A percentile compares a stretch with the other conserved stretches of the same genome.
These are phyloP conservation scores for Epinotia bilunana DNA, from an alignment of 2,888 invertebrate genomes.

Conservation along the genomic window DNA sequence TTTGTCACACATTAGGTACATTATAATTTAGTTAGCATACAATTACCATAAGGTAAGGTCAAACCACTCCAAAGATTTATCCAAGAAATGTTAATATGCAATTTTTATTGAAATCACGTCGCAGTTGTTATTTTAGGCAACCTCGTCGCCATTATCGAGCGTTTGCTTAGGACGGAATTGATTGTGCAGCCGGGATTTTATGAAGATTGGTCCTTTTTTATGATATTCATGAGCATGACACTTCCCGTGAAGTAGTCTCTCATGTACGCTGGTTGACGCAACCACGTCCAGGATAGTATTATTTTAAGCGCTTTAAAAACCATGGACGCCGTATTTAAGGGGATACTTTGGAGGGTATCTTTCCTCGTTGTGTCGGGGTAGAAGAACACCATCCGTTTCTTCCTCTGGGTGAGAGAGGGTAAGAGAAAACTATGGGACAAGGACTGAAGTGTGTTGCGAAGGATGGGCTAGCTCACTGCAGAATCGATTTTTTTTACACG, in stretches of 20 bases:
- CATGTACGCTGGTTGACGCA: background rate
- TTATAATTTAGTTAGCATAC: background rate
- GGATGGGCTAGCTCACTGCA: too few relatives aligned
- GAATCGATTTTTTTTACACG: too few relatives aligned
- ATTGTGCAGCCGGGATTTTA: conserved; percentile 31
- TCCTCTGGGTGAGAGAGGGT: too few relatives aligned
- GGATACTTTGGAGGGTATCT: too few relatives aligned
- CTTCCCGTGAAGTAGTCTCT: background rate
- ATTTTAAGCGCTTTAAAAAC: background rate
- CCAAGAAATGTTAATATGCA: conserved; percentile 41
- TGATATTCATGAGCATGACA: conserved; percentile 11
- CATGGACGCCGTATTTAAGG: too few relatives aligned
- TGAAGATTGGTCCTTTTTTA: conserved; percentile 37
- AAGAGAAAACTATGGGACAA: too few relatives aligned
- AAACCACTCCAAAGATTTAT: conserved; percentile 25
- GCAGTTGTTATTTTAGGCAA: conserved; percentile 34
- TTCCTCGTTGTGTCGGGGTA: too few relatives aligned
- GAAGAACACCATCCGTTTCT: too few relatives aligned
- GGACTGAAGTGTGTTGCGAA: too few relatives aligned
- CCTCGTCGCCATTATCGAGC: conserved; percentile 27
- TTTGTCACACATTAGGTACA: too few relatives aligned
- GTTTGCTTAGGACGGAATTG: conserved; percentile 41
- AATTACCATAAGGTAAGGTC: conserved; percentile 28
- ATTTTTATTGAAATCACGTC: conserved; percentile 43
- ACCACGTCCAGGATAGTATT: background rate